Evolutionary conservation across 2,113 vertebrate species (phyloP), one percentile per base, ranked within the genome.

Genomic region (Cyphomyrus discorhynchus): DNA sequence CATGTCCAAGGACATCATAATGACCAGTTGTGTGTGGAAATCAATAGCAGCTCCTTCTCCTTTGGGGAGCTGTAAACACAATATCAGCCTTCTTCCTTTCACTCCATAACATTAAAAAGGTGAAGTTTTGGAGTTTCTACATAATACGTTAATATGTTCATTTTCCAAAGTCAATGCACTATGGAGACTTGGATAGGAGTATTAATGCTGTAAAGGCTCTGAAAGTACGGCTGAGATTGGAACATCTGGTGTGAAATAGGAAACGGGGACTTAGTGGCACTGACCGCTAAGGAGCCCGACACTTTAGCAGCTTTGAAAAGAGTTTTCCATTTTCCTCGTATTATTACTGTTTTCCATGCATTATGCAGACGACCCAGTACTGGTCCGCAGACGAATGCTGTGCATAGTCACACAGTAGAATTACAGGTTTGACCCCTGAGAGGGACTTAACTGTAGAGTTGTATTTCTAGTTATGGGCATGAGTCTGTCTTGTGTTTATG

Each of bases 401-500:
- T 8, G 24, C 21, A 24, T 10, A 62, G 58, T 24, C 8, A 13
- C 62, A 31, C n/a, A 70, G 62, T 31, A 70, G 9, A 70, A 70
- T 70, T 31, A 13, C n/a, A 11, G 10, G 27, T 70, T 31, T 31
- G 62, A 4, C n/a, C 2, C 24, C n/a, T 4, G n/a, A 66, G 8
- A 58, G 62, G 62, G 62, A 66, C 62, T 27, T 70, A 31, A 4
- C n/a, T 13, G n/a, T 31, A 31, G 10, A 70, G 62, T 31, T 31
- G 62, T 27, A 77, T 77, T 31, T 35, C 56, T 77, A 42, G 80
- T 21, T 83, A 46, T 45, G 42, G 7, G 7, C 11, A 86, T 52
- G 46, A 3, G 3, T 90, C 15, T 91, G 89, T 47, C 52, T 13
- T 90, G 27, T 91, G 77, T 77, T 24, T 90, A 53, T 92, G 84